Evolutionary conservation across 92 coral and sea anemone species (phyloP).

Genomic region (Umimayanthus kanabou): DNA sequence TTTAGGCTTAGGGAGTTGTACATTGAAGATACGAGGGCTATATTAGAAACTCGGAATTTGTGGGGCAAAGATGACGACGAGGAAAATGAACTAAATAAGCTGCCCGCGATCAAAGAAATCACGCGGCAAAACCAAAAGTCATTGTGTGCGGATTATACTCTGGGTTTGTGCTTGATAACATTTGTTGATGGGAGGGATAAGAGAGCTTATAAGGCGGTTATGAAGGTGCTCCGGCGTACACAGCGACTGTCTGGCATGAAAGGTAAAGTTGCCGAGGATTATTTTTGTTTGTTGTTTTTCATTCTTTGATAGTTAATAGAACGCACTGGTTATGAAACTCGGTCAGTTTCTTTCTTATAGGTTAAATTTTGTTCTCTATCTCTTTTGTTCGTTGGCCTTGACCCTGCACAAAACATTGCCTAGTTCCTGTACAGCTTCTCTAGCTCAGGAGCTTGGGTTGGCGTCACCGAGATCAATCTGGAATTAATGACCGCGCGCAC

Average conservation of each 20-base stretch:
- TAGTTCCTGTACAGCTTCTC: no score
- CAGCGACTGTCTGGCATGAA: slow-evolving; percentile 48
- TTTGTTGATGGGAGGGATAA: slow-evolving; percentile 69
- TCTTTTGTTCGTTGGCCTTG: no score
- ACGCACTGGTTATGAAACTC: no score
- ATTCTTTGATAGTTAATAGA: no score
- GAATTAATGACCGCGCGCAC: no score
- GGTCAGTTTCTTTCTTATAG: no score
- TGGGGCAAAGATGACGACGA: not conserved
- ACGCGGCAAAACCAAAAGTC: slow-evolving; percentile 69
- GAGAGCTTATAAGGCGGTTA: slow-evolving; percentile 36
- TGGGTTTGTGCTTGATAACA: slow-evolving; percentile 81
- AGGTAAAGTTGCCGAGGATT: slow-evolving; percentile 50
- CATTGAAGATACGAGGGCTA: slow-evolving; percentile 63
- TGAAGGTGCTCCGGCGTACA: slow-evolving; percentile 53
- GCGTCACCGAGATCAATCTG: no score
- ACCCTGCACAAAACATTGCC: no score
- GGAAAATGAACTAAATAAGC: not conserved
- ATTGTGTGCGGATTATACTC: slow-evolving; percentile 62
- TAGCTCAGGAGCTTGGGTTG: no score
- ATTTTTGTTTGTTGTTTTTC: no score
- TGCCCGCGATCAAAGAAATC: slow-evolving; percentile 58
- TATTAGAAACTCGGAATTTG: slow-evolving; percentile 46
- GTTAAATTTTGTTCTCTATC: no score
- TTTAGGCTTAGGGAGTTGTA: slow-evolving; percentile 70